Percentiles rank a stretch among this genome's conserved stretches.
Conservation (phyloP, 1,140 invertebrate species). For the Brachionus koreanus region DNA sequence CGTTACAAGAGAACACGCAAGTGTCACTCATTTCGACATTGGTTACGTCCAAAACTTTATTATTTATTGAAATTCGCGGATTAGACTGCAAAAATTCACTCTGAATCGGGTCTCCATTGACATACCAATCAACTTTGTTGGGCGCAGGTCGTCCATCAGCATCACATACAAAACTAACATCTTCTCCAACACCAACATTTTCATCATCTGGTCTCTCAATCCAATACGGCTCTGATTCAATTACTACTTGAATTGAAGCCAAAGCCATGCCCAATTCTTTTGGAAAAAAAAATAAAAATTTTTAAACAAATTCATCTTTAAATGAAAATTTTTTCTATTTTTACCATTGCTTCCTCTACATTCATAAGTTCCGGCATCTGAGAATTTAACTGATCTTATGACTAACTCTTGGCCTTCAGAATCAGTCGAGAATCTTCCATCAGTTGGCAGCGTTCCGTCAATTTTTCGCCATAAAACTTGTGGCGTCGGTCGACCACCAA, state of each 20-base stretch:
- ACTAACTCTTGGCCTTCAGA: constrained; percentile 77
- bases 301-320: neutral
- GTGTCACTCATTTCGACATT: constrained; percentile 81
- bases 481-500: constrained; percentile 58
- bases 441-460: constrained; percentile 64
- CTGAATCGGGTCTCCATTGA: constrained; percentile 84
- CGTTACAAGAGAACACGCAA: constrained; percentile 97
- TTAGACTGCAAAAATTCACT: constrained; percentile 60
- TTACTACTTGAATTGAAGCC: constrained; percentile 43
- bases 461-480: constrained; percentile 71
- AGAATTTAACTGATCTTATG: constrained; percentile 76
- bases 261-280: constrained; percentile 30
- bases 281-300: neutral
- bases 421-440: constrained; percentile 73
- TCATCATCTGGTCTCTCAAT: constrained; percentile 77
- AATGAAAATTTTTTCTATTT: neutral
- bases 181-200: constrained; percentile 84
- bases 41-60: constrained; percentile 73
- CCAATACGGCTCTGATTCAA: constrained; percentile 80
- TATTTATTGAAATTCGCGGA: constrained; percentile 64
- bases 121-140: constrained; percentile 82
- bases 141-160: constrained; percentile 83
- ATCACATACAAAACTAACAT: constrained; percentile 76
- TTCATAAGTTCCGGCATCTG: constrained; percentile 79
- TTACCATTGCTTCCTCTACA: constrained; percentile 87